Evolutionary conservation across 2,888 invertebrate species (phyloP).

Genomic region (Sinopyrophorus schimmeli): DNA sequence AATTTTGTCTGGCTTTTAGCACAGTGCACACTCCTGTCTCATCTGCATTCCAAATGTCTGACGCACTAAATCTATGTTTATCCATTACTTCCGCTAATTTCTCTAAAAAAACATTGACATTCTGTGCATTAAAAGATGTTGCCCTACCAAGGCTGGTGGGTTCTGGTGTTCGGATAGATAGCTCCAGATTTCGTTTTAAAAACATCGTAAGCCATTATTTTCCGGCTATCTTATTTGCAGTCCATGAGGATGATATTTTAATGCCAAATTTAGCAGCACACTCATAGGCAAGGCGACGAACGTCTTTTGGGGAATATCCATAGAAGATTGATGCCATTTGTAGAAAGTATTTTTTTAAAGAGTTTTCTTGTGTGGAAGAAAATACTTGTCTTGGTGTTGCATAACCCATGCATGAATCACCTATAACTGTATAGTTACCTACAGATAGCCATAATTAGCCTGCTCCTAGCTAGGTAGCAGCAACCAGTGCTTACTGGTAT

Average conservation of each 20-base stretch:
- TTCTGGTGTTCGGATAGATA: slow-evolving; percentile 39
- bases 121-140: slow-evolving; percentile 40
- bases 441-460: too few species aligned
- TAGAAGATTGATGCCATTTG: slow-evolving; percentile 6
- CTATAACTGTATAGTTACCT: too few species aligned
- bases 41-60: slow-evolving; percentile 49
- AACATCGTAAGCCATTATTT: slow-evolving; percentile 4
- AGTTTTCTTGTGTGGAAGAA: slow-evolving; percentile 4
- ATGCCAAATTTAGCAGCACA: slow-evolving; percentile 3
- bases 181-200: neutral
- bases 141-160: slow-evolving; percentile 41
- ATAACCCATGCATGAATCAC: too few species aligned
- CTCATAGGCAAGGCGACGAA: slow-evolving; percentile 6
- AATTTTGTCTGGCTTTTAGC: slow-evolving; percentile 46
- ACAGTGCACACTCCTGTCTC: slow-evolving; percentile 51
- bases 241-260: slow-evolving; percentile 3
- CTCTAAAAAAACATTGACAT: slow-evolving; percentile 34
- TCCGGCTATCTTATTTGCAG: slow-evolving; percentile 7
- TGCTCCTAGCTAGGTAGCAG: too few species aligned
- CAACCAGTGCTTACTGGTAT: too few species aligned
- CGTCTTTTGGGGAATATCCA: slow-evolving; percentile 5
- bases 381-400: slow-evolving; percentile 9
- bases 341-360: slow-evolving; percentile 7
- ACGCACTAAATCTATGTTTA: slow-evolving; percentile 34
- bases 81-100: too few species aligned